These are phyloP conservation scores for Scaeva pyrastri DNA, from an alignment of 2,888 invertebrate species.

Conservation along the genomic window DNA sequence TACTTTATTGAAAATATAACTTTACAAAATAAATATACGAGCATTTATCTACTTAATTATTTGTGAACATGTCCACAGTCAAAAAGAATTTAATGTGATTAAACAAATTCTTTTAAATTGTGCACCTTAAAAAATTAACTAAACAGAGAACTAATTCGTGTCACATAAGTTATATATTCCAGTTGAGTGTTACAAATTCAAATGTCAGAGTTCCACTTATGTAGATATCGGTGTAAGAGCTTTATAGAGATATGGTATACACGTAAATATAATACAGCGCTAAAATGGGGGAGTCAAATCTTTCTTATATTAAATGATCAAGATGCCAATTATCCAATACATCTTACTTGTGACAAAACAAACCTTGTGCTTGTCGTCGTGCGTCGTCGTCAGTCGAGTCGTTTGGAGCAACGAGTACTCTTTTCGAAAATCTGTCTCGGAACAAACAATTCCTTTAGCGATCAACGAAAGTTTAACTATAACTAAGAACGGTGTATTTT, in stretches of 20 bases:
- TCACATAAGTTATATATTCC: not conserved
- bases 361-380: no score
- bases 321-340: slow-evolving; percentile 73
- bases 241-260: not conserved
- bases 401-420: slow-evolving; percentile 25
- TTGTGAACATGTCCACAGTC: no score
- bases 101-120: not conserved
- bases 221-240: not conserved
- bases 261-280: no score
- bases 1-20: no score
- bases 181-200: not conserved
- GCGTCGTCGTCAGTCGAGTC: slow-evolving; percentile 1
- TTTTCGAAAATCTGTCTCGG: slow-evolving; percentile 5
- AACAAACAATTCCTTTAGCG: not conserved
- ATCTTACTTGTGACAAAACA: slow-evolving; percentile 56
- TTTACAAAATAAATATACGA: no score
- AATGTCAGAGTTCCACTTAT: not conserved
- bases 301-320: slow-evolving; percentile 60
- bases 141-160: not conserved
- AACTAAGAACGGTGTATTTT: slow-evolving; percentile 44
- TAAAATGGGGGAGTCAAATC: slow-evolving; percentile 50
- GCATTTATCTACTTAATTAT: no score
- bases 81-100: no score
- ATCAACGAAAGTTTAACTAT: not conserved
- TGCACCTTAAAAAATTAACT: not conserved